Percentiles rank a stretch among this genome's conserved stretches.
Evolutionary conservation across 1,140 invertebrate genomes (phyloP).

Genomic region (Sweltsa coloradensis): DNA sequence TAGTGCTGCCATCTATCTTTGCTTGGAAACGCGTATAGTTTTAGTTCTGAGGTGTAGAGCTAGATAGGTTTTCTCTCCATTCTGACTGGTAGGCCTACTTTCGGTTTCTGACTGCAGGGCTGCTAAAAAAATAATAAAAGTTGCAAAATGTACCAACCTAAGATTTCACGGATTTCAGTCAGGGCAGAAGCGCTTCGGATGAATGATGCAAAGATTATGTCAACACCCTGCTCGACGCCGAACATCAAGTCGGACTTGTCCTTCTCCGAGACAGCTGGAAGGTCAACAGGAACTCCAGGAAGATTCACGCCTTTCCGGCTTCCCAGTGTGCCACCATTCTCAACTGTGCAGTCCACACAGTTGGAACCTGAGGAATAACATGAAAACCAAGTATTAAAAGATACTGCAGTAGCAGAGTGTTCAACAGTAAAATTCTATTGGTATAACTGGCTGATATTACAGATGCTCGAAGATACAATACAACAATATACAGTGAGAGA

Average conservation of each 20-base stretch:
- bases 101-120: no score
- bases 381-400: no score
- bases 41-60: no score
- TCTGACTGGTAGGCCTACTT: no score
- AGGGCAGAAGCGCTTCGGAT: constrained; percentile 53
- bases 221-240: constrained; percentile 59
- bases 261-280: constrained; percentile 68
- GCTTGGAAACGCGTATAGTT: no score
- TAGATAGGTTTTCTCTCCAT: no score
- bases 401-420: constrained; percentile 24
- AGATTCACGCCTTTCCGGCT: constrained; percentile 66
- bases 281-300: constrained; percentile 59
- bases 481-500: constrained; percentile 23
- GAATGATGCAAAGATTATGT: constrained; percentile 73
- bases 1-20: no score
- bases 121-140: no score
- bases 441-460: constrained; percentile 36
- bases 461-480: constrained; percentile 34
- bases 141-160: constrained; percentile 30
- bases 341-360: constrained; percentile 43
- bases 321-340: constrained; percentile 57
- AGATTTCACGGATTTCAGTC: constrained; percentile 45
- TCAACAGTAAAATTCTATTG: constrained; percentile 32
- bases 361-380: constrained; percentile 27
- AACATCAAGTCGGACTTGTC: constrained; percentile 63